Conservation (phyloP, 2,888 invertebrate genomes). For the Metalampra italica region DNA sequence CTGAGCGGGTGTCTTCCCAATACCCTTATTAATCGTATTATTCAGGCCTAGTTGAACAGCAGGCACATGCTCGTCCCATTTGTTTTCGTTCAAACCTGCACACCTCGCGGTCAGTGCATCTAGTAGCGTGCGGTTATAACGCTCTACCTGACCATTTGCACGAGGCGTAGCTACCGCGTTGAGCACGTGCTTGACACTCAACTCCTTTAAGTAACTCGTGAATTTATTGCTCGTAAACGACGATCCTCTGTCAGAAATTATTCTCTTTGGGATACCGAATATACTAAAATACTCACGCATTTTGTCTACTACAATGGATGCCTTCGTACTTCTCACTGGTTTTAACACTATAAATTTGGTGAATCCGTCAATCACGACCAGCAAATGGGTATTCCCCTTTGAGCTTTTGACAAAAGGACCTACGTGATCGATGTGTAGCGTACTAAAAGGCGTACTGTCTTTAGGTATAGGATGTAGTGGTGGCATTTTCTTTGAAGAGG, state of each 20-base stretch:
- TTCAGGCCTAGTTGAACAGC: slow-evolving; percentile 11
- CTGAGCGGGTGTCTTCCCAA: background rate
- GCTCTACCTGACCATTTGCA: slow-evolving; percentile 28
- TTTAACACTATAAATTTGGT: slow-evolving; percentile 17
- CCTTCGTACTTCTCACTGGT: slow-evolving; percentile 6
- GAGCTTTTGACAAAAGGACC: slow-evolving; percentile 15
- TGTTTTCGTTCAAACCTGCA: background rate
- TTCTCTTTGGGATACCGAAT: background rate
- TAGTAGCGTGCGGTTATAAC: slow-evolving; percentile 5
- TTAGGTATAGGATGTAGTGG: slow-evolving; percentile 11
- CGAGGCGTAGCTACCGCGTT: slow-evolving; percentile 22
- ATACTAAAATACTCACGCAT: background rate
- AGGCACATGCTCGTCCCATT: slow-evolving; percentile 6
- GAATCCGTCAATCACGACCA: slow-evolving; percentile 17
- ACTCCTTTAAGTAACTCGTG: background rate
- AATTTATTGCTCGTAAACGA: background rate
- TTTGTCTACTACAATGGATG: background rate
- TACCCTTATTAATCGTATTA: slow-evolving; percentile 8
- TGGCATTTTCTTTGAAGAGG: slow-evolving; percentile 10
- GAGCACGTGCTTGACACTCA: slow-evolving; percentile 15
- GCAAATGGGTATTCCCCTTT: slow-evolving; percentile 12
- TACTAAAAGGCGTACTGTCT: slow-evolving; percentile 10
- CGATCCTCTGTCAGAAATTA: background rate
- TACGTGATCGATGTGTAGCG: slow-evolving; percentile 15
- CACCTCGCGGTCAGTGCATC: background rate